Evolutionary conservation across 2,888 invertebrate genomes (phyloP).

Genomic region (Macrophya alboannulata): DNA sequence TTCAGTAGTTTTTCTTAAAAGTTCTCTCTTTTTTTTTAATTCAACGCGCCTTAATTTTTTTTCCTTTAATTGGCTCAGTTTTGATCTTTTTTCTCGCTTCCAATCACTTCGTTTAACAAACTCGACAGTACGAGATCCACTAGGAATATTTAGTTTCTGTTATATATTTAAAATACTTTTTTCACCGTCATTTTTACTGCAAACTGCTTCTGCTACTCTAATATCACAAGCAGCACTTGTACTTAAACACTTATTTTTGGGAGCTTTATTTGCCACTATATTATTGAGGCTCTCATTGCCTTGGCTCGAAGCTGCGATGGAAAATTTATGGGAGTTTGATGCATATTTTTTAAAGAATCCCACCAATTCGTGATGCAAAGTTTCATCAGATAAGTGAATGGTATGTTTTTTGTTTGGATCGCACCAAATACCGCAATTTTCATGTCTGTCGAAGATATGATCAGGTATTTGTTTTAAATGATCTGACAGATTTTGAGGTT

Average conservation of each 20-base stretch:
- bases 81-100: conserved; percentile 55
- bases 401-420: conserved; percentile 57
- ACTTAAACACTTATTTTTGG: conserved; percentile 61
- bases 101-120: conserved; percentile 43
- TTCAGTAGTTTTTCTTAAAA: conserved; percentile 58
- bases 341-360: conserved; percentile 61
- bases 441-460: conserved; percentile 62
- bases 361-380: conserved; percentile 57
- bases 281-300: conserved; percentile 65
- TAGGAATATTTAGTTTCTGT: conserved; percentile 41
- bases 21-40: conserved; percentile 57
- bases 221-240: conserved; percentile 57
- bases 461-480: conserved; percentile 61
- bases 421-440: conserved; percentile 64
- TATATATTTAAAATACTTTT: conserved; percentile 54
- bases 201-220: conserved; percentile 56
- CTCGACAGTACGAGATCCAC: conserved; percentile 48
- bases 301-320: conserved; percentile 62
- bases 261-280: conserved; percentile 64
- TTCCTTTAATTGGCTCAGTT: conserved; percentile 46
- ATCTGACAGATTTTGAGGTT: conserved; percentile 57
- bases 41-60: conserved; percentile 56
- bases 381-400: conserved; percentile 58
- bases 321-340: conserved; percentile 62
- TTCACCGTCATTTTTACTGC: conserved; percentile 59